These are phyloP conservation scores for Drosophila rhopaloa DNA, from an alignment of 1,140 invertebrate genomes.

Conservation along the genomic window DNA sequence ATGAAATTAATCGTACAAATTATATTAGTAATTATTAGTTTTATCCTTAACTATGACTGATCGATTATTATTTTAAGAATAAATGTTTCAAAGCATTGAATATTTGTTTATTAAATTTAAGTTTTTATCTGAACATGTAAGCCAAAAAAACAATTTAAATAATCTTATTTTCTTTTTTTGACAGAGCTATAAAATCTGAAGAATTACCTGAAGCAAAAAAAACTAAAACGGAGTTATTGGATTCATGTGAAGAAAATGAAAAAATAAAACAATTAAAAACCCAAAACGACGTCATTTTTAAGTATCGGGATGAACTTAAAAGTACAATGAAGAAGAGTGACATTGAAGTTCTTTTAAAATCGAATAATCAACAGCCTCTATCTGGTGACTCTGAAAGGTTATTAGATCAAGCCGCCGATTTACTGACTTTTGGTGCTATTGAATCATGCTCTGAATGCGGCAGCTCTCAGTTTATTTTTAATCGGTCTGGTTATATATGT, in stretches of 20 bases:
- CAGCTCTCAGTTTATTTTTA: constrained; percentile 89
- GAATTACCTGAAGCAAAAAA: constrained; percentile 88
- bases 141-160: constrained; percentile 19
- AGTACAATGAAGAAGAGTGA: constrained; percentile 86
- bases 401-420: constrained; percentile 92
- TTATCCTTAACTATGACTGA: no score
- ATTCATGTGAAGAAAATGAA: constrained; percentile 85
- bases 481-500: constrained; percentile 92
- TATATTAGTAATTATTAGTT: no score
- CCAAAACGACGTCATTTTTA: constrained; percentile 93
- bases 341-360: constrained; percentile 88
- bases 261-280: constrained; percentile 87
- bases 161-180: not conserved
- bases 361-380: constrained; percentile 90
- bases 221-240: constrained; percentile 87
- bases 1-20: no score
- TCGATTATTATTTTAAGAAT: no score
- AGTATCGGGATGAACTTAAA: constrained; percentile 86
- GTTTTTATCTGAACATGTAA: no score
- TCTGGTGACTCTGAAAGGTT: constrained; percentile 88
- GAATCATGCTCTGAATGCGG: constrained; percentile 92
- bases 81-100: no score
- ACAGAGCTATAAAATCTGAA: constrained; percentile 86
- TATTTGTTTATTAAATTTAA: no score
- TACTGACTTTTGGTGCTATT: constrained; percentile 94